Base-by-base conservation (phyloP, 2,888 invertebrate genomes). In the Pilophorus perplexus region DNA sequence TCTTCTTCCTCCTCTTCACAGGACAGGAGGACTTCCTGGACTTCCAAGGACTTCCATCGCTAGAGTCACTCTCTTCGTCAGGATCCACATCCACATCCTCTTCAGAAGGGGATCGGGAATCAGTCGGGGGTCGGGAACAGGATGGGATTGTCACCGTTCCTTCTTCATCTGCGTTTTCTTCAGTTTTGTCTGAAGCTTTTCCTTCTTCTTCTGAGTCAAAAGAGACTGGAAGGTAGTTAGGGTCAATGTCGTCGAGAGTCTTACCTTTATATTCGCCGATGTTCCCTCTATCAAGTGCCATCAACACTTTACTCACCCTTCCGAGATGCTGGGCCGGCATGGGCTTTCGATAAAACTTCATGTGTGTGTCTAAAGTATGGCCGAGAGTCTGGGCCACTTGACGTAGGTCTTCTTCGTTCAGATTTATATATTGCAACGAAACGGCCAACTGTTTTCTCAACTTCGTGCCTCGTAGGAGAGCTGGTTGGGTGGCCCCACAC, bases 341-440 rank as follows among this genome's bases (percentile, higher is more conserved):
- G 4, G 55, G 44, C 14, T 44, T 42, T 44, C 55, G 20, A 59
- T 66, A 66, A 57, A 22, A 59, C 20, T 38, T 10, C 60, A 66
- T 1, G 23, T 66, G 67, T 18, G 67, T 66, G n/a, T 62, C 44
- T 3, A 57, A 59, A 2, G 59, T 62, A 27, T 66, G 67, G n/a
- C 60, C 60, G 25, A 66, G 23, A 18, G 67, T 14, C 23, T 60
- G 25, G 20, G 67, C 59, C 5, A 66, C 60, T 20, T 48, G 40
- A 3, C 57, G 16, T 1, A 66, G 38, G 48, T 66, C 67, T 38
- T 66, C 67, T 14, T 66, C 60, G 27, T 57, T 28, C 6, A 66
- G 50, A 23, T 50, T 62, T 2, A 60, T 18, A 46, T 57, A 46
- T 25, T 60, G 55, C 10, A 62, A 18, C 1, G 1, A 25, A 3